phyloP scores from a whole-genome alignment of 2,888 invertebrate species.

The Parnassius mnemosyne region DNA sequence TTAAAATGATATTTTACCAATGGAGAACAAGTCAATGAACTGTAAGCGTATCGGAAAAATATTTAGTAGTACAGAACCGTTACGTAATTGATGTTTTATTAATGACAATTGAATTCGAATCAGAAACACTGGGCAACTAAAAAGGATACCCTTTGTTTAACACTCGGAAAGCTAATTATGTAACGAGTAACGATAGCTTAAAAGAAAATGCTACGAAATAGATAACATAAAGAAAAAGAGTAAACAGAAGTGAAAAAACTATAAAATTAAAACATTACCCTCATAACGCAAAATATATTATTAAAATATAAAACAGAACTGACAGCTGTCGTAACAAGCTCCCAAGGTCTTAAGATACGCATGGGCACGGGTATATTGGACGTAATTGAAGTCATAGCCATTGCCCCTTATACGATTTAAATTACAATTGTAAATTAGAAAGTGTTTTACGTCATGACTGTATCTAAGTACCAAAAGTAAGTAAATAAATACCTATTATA shows the following conservation, averaged over 20 bases:
- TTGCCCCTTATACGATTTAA: conserved; percentile 44
- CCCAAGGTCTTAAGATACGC: conserved; percentile 36
- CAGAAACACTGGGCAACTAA: conserved; percentile 2
- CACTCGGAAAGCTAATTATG: too few relatives aligned
- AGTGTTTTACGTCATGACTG: not conserved
- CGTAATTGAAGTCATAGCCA: conserved; percentile 47
- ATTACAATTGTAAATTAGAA: conserved; percentile 2
- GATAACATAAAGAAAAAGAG: too few relatives aligned
- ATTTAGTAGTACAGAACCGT: conserved; percentile 23
- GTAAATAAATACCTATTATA: too few relatives aligned
- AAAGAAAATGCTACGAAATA: too few relatives aligned
- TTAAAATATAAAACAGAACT: conserved; percentile 24
- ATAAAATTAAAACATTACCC: not conserved
- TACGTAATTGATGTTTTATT: conserved; percentile 28
- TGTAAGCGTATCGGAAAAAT: conserved; percentile 9
- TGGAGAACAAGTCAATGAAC: conserved; percentile 33
- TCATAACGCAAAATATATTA: conserved; percentile 13
- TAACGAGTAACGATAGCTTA: too few relatives aligned
- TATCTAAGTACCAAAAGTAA: too few relatives aligned
- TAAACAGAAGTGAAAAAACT: not conserved
- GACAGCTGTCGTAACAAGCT: conserved; percentile 32
- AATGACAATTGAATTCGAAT: conserved; percentile 25
- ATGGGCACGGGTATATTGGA: conserved; percentile 36
- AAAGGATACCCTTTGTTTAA: not conserved
- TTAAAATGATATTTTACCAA: conserved; percentile 18